Conservation (phyloP, 2,888 invertebrate genomes). For the Stenchaetothrips biformis region DNA sequence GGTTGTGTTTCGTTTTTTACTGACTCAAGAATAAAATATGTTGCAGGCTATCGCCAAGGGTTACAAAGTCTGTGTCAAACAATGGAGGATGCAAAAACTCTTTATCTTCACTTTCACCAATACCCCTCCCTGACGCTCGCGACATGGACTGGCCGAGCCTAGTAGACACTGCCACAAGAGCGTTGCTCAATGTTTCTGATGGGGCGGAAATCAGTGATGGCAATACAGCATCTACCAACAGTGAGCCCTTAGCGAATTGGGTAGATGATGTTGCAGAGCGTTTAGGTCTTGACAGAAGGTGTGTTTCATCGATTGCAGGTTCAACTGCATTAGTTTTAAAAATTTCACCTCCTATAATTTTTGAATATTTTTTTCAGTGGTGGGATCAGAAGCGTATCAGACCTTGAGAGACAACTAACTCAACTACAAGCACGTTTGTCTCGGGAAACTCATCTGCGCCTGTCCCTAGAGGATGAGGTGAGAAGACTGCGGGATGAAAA, state of each 20-base stretch:
- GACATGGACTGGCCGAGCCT: constrained; percentile 75
- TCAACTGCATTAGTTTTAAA: not conserved
- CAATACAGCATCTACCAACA: constrained; percentile 36
- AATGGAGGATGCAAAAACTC: constrained; percentile 32
- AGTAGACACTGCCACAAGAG: constrained; percentile 73
- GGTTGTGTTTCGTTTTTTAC: not conserved
- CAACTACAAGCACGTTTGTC: constrained; percentile 56
- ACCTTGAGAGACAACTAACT: constrained; percentile 28
- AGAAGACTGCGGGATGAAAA: constrained; percentile 77
- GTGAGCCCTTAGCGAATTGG: constrained; percentile 43
- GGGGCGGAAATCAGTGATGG: constrained; percentile 34
- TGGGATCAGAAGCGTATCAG: not conserved
- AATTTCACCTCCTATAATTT: not conserved
- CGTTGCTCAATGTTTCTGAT: constrained; percentile 55
- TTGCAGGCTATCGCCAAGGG: constrained; percentile 43
- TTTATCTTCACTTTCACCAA: constrained; percentile 33
- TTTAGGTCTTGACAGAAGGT: constrained; percentile 42
- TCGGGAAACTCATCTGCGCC: constrained; percentile 56
- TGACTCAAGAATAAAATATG: not conserved
- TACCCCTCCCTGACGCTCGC: constrained; percentile 57
- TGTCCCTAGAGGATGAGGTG: constrained; percentile 63
- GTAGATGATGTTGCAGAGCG: constrained; percentile 45
- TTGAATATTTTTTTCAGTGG: not conserved
- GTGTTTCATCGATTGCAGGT: not conserved
- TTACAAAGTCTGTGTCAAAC: constrained; percentile 40